A percentile compares a stretch with the other conserved stretches of the same genome.
Evolutionary conservation across 2,113 vertebrate genomes (phyloP).

Genomic region (Sterna hirundo): DNA sequence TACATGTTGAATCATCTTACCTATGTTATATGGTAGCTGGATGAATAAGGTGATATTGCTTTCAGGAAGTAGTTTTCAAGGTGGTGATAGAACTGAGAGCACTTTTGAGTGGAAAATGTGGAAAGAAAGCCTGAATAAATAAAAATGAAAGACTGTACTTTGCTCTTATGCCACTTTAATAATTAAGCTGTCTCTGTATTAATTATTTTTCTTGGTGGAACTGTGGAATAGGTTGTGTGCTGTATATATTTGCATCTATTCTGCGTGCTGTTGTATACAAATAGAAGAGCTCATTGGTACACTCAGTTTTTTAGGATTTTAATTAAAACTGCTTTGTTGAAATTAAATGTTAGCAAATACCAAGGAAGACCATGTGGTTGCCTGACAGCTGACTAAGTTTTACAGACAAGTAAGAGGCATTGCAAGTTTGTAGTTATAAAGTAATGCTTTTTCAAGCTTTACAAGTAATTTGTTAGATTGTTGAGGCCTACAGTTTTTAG

Average conservation of each 20-base stretch:
- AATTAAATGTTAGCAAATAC: neutral
- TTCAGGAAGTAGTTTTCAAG: neutral
- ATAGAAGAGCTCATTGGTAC: neutral
- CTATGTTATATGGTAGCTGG: rapidly evolving
- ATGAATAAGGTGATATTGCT: neutral
- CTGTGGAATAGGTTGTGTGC: neutral
- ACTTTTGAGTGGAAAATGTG: neutral
- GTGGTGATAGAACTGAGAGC: neutral
- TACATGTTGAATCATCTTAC: neutral
- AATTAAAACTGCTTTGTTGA: neutral
- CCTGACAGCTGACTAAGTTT: neutral
- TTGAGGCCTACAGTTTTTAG: neutral
- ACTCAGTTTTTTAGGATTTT: neutral
- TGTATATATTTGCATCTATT: neutral
- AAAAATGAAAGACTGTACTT: neutral
- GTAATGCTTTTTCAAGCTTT: neutral
- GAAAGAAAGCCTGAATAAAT: neutral
- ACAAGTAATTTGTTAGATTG: neutral
- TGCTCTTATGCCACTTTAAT: neutral
- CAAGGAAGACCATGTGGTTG: neutral
- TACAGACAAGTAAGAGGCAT: neutral
- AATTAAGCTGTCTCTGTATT: neutral
- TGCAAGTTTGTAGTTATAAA: neutral
- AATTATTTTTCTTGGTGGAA: neutral
- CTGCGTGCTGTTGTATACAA: rapidly evolving